Evolutionary conservation across 1,140 invertebrate species (phyloP).

Genomic region (Aphidius ervi): DNA sequence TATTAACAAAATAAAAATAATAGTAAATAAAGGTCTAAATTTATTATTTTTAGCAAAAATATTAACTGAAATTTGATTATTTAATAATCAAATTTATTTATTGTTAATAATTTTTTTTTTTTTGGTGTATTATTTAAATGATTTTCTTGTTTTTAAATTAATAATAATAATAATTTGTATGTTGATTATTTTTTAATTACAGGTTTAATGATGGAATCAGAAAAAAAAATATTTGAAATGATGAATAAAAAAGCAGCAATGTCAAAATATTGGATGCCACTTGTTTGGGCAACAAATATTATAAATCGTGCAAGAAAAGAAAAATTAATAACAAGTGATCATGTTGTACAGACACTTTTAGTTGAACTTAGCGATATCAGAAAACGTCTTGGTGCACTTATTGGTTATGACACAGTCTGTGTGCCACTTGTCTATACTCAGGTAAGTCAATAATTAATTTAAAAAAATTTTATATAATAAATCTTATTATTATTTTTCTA

Average conservation of each 20-base stretch:
- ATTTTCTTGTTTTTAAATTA: background rate
- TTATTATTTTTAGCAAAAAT: too few species aligned
- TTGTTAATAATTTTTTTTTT: background rate
- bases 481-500: too few species aligned
- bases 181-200: slow-evolving; percentile 23
- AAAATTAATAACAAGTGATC: slow-evolving; percentile 74
- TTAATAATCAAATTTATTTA: too few species aligned
- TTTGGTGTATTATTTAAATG: slow-evolving; percentile 2
- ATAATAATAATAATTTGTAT: background rate
- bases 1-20: too few species aligned
- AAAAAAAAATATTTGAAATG: slow-evolving; percentile 83
- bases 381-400: slow-evolving; percentile 71
- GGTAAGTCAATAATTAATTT: slow-evolving; percentile 56
- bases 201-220: slow-evolving; percentile 87
- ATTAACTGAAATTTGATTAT: too few species aligned
- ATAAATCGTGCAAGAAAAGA: slow-evolving; percentile 81
- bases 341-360: slow-evolving; percentile 80
- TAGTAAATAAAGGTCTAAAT: too few species aligned
- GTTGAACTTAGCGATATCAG: slow-evolving; percentile 80
- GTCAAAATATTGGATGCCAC: slow-evolving; percentile 90
- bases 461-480: background rate
- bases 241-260: slow-evolving; percentile 82
- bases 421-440: slow-evolving; percentile 97
- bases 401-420: slow-evolving; percentile 94
- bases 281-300: slow-evolving; percentile 87